Conservation (phyloP, 1,140 invertebrate species). For the Coelopa frigida region DNA sequence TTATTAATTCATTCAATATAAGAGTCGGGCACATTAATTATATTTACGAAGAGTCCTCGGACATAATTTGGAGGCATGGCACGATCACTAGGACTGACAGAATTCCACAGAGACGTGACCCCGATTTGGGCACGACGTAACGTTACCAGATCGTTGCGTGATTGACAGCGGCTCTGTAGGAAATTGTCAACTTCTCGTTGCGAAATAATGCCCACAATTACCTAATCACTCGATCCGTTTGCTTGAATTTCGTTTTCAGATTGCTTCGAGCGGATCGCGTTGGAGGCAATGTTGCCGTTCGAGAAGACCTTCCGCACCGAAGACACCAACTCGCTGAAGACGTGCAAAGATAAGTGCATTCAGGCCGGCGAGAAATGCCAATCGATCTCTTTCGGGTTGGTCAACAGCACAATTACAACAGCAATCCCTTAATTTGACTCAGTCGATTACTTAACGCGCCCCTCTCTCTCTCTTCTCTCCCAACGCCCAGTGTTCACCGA, state of each 20-base stretch:
- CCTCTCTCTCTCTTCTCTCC: constrained; percentile 23
- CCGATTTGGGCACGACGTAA: too few relatives aligned
- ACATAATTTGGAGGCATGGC: too few relatives aligned
- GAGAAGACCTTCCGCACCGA: constrained; percentile 43
- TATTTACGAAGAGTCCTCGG: too few relatives aligned
- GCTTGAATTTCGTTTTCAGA: constrained; percentile 22
- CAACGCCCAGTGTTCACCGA: constrained; percentile 52
- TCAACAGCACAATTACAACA: constrained; percentile 12
- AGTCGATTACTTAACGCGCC: constrained; percentile 29
- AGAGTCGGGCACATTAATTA: too few relatives aligned
- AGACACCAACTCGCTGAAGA: constrained; percentile 42
- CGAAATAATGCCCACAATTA: constrained; percentile 15
- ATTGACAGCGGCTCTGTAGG: too few relatives aligned
- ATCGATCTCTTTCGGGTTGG: constrained; percentile 43
- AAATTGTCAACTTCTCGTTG: too few relatives aligned
- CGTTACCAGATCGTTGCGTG: too few relatives aligned
- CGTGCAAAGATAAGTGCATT: constrained; percentile 42
- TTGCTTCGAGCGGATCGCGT: constrained; percentile 41
- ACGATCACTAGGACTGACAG: too few relatives aligned
- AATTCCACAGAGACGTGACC: too few relatives aligned
- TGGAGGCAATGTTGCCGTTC: constrained; percentile 45
- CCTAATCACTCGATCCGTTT: constrained; percentile 8
- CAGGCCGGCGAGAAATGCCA: constrained; percentile 42
- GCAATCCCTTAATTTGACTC: too few relatives aligned
- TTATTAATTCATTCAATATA: too few relatives aligned